Evolutionary conservation across 2,113 vertebrate species (phyloP).

Genomic region (Zosterops pallidus): DNA sequence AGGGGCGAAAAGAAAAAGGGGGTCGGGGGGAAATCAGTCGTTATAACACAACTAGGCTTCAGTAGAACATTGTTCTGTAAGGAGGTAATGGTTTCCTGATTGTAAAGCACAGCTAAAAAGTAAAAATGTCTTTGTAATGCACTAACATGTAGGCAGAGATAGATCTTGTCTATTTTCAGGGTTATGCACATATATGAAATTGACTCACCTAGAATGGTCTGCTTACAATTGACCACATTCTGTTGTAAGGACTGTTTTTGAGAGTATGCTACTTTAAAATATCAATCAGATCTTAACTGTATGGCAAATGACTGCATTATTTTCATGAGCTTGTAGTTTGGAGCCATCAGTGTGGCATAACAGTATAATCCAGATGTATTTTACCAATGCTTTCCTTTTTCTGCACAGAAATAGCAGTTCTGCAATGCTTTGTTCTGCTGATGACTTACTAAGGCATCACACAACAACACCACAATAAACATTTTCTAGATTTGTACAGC

Average conservation of each 20-base stretch:
- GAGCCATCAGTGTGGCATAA: not conserved
- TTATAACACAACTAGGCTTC: not conserved
- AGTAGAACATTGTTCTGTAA: not conserved
- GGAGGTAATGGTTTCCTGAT: not conserved
- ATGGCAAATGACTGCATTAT: not conserved
- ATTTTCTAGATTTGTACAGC: not conserved
- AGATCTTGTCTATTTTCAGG: not conserved
- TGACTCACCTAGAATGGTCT: not conserved
- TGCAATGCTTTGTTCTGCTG: not conserved
- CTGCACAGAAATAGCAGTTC: not conserved
- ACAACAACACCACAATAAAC: not conserved
- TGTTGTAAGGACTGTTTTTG: not conserved
- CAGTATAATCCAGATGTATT: not conserved
- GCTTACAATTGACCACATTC: not conserved
- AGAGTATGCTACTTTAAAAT: not conserved
- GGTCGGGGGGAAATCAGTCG: not conserved
- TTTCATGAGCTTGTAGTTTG: constrained; percentile 3
- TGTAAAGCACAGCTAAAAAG: not conserved
- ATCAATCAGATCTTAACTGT: not conserved
- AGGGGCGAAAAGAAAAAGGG: not conserved
- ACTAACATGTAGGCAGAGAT: not conserved
- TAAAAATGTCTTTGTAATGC: not conserved
- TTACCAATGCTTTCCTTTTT: not conserved
- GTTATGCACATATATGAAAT: not conserved
- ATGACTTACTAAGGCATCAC: not conserved